Evolutionary conservation across 2,113 vertebrate species (phyloP).

Genomic region (Rissa tridactyla): DNA sequence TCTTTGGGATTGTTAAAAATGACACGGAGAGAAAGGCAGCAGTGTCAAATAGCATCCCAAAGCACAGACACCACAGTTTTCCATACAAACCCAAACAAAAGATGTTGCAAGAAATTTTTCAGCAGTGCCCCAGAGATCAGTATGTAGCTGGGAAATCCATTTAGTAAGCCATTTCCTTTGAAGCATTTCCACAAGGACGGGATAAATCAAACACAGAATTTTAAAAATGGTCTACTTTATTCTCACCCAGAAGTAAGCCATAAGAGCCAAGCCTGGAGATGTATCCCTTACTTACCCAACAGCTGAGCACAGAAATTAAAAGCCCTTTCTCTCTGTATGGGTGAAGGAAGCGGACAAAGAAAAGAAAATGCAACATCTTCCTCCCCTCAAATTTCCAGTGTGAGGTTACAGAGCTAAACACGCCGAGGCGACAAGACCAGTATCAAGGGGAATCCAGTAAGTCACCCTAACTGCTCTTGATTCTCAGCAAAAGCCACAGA

Average conservation of each 20-base stretch:
- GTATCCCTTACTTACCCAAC: background rate
- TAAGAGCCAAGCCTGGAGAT: background rate
- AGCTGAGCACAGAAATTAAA: background rate
- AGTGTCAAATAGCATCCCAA: background rate
- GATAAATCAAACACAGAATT: background rate
- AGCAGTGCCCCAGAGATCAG: background rate
- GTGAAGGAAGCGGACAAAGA: background rate
- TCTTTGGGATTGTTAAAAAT: background rate
- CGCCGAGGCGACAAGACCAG: background rate
- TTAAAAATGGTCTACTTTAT: background rate
- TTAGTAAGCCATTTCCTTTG: slow-evolving; percentile 4
- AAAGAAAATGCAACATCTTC: background rate
- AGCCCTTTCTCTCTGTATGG: background rate
- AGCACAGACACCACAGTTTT: background rate
- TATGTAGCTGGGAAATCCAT: background rate
- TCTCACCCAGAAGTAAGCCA: background rate
- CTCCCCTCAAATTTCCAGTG: background rate
- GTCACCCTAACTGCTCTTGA: background rate
- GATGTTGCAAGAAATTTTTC: background rate
- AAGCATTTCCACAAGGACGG: background rate
- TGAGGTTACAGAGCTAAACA: background rate
- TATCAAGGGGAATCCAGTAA: background rate
- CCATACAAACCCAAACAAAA: background rate
- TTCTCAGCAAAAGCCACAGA: background rate
- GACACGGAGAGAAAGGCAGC: background rate